A percentile compares a stretch with the other conserved stretches of the same genome.
phyloP scores from a whole-genome alignment of 2,888 invertebrate genomes.

The Drosophila atroscutellata region DNA sequence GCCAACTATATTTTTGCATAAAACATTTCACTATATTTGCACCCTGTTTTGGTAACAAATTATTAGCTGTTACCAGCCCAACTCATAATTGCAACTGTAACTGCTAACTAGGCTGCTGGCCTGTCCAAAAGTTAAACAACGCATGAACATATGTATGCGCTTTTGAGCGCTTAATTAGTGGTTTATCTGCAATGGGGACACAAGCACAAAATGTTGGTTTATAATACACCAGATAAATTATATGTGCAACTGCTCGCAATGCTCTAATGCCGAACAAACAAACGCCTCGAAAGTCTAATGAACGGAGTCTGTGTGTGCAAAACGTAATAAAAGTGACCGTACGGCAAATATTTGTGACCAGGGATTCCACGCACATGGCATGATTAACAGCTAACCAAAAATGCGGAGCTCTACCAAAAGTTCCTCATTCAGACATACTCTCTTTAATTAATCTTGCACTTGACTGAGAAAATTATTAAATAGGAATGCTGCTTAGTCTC shows the following conservation, averaged over 20 bases:
- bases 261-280: not conserved
- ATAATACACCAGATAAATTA: not conserved
- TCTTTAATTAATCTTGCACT: not conserved
- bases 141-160: slow-evolving; percentile 11
- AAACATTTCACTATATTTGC: not conserved
- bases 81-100: slow-evolving; percentile 45
- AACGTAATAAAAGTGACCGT: slow-evolving; percentile 1
- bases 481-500: not conserved
- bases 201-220: slow-evolving; percentile 24
- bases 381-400: not conserved
- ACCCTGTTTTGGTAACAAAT: slow-evolving; percentile 26
- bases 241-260: not conserved
- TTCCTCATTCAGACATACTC: not conserved
- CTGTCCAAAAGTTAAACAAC: slow-evolving; percentile 53
- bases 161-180: slow-evolving; percentile 37
- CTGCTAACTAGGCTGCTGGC: slow-evolving; percentile 15
- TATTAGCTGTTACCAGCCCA: slow-evolving; percentile 50
- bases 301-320: not conserved
- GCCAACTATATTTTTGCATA: slow-evolving; percentile 25
- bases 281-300: slow-evolving; percentile 1
- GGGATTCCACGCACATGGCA: not conserved
- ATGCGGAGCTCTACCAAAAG: no score
- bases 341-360: not conserved
- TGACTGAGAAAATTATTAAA: no score
- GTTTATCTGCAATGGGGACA: slow-evolving; percentile 9